These are phyloP conservation scores for Myripristis murdjan DNA, from an alignment of 2,797 vertebrate genomes.

Conservation along the genomic window DNA sequence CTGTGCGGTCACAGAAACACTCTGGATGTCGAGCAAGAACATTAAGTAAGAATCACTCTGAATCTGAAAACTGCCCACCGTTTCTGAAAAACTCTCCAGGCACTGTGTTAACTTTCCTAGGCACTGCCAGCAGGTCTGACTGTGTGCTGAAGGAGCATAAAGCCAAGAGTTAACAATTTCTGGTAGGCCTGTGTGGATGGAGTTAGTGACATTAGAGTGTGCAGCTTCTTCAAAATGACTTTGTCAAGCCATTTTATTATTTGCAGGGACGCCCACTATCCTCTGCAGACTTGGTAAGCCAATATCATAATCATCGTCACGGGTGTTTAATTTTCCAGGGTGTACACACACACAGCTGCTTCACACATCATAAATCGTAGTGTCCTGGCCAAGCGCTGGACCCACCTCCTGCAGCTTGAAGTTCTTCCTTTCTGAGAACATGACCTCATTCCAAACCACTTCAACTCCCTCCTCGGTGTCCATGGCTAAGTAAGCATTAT, in stretches of 20 bases:
- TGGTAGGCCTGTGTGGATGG: constrained; percentile 1
- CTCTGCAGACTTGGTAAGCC: not conserved
- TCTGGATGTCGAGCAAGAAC: not conserved
- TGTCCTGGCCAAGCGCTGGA: not conserved
- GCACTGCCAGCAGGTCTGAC: constrained; percentile 50
- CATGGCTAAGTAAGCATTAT: constrained; percentile 98
- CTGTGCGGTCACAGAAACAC: not conserved
- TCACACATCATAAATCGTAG: not conserved
- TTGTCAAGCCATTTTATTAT: not conserved
- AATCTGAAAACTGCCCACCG: not conserved
- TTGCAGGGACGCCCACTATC: not conserved
- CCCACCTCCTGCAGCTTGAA: constrained; percentile 97
- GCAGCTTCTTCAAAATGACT: not conserved
- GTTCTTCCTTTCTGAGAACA: constrained; percentile 98
- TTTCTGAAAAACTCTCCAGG: constrained; percentile 2
- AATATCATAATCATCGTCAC: not conserved
- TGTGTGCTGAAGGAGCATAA: constrained; percentile 61
- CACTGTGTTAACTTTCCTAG: constrained; percentile 21
- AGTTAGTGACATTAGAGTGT: constrained; percentile 18
- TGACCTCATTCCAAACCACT: constrained; percentile 99
- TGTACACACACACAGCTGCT: not conserved
- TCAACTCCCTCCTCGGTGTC: constrained; percentile 98
- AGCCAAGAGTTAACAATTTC: constrained; percentile 26
- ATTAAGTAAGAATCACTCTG: not conserved
- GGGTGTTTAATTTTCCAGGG: not conserved